Conservation (phyloP, 2,113 vertebrate genomes). For the Hypomesus transpacificus region DNA sequence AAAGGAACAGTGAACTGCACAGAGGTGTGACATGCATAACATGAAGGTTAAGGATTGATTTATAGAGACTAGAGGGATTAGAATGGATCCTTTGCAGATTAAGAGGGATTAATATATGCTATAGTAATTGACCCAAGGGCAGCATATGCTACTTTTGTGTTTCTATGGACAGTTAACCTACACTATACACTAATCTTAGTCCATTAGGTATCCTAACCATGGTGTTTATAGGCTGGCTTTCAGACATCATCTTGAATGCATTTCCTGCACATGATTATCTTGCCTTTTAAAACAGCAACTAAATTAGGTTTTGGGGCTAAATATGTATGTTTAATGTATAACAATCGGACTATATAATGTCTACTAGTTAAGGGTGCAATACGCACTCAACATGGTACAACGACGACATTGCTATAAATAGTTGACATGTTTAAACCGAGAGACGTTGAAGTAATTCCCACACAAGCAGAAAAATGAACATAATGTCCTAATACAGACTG, state of each 20-base stretch:
- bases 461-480: background rate
- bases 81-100: background rate
- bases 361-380: too few relatives aligned
- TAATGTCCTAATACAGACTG: background rate
- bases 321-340: too few relatives aligned
- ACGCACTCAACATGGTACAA: too few relatives aligned
- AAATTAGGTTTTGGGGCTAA: too few relatives aligned
- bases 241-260: too few relatives aligned
- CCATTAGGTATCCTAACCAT: background rate
- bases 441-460: background rate
- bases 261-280: too few relatives aligned
- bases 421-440: too few relatives aligned
- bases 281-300: too few relatives aligned
- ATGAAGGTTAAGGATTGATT: background rate
- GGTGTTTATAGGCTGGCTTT: too few relatives aligned
- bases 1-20: background rate
- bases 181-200: background rate
- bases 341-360: too few relatives aligned
- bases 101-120: background rate
- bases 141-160: background rate
- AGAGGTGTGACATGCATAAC: background rate
- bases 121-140: background rate
- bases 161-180: background rate
- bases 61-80: background rate
- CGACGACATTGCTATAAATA: too few relatives aligned